phyloP scores from a whole-genome alignment of 2,888 invertebrate species.

The Cephalotes varians region DNA sequence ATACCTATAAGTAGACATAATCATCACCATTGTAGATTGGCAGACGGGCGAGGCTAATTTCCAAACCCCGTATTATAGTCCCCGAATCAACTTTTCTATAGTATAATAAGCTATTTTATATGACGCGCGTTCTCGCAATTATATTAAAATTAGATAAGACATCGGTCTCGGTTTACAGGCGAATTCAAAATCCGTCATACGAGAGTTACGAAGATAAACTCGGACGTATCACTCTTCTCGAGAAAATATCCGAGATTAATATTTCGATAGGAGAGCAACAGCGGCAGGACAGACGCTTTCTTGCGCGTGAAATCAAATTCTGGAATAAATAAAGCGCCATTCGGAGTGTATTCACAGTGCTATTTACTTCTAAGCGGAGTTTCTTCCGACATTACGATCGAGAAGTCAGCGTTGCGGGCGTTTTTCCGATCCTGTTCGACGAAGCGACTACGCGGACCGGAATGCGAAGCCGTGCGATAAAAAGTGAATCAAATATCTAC shows the following conservation, averaged over 20 bases:
- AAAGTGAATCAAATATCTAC: constrained; percentile 80
- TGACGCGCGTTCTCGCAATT: constrained; percentile 81
- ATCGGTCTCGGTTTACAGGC: constrained; percentile 62
- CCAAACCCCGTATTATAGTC: constrained; percentile 83
- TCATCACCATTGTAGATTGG: constrained; percentile 81
- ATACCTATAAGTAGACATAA: constrained; percentile 81
- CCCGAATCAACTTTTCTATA: constrained; percentile 85
- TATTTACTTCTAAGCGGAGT: constrained; percentile 72
- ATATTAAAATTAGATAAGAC: constrained; percentile 80
- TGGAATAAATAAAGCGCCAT: constrained; percentile 61
- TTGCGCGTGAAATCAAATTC: constrained; percentile 42
- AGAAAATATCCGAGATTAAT: not conserved
- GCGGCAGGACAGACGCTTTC: not conserved
- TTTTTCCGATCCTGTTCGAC: constrained; percentile 78
- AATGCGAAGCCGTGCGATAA: constrained; percentile 78
- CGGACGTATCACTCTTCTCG: not conserved
- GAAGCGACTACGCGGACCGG: constrained; percentile 72
- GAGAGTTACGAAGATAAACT: not conserved
- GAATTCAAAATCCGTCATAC: constrained; percentile 40
- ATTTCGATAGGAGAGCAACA: not conserved
- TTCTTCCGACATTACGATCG: constrained; percentile 74
- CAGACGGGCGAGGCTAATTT: constrained; percentile 84
- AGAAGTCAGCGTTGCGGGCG: constrained; percentile 67
- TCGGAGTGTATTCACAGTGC: constrained; percentile 67
- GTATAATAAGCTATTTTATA: constrained; percentile 85